Evolutionary conservation across 35 echinoderm and acorn worm species (phyloP), one percentile per base, ranked within the genome.

Genomic region (Chiridota heheva): DNA sequence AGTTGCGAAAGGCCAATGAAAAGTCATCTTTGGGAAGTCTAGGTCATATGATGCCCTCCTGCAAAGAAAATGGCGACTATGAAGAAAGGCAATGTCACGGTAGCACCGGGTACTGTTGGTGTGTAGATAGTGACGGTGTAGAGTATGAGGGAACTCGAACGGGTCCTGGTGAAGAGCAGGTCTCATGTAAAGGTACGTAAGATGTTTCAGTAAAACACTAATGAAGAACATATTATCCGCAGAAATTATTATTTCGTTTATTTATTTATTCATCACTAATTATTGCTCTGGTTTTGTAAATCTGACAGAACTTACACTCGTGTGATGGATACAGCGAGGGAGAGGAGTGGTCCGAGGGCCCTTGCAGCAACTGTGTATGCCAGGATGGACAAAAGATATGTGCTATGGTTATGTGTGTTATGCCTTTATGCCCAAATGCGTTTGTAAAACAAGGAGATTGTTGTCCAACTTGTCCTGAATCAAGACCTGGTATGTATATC

Each of bases 101-200:
- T 26, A 73, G 80, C 25, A 81, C 80, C 7, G 95, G 89, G 0
- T 42, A 88, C 42, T 98, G 95, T 35, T 98, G 89, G 89, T 98
- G 95, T 84, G 85, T 91, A 18, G 76, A 91, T 43, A 60, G 80
- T 55, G 5, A 57, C 26, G 40, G 30, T 37, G 95, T 88, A 2
- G 85, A 85, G 28, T 63, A 91, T 47, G 70, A 80, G 27, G 81
- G 36, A 25, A 98, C 85, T 3, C 73, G 66, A 58, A 88, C 65
- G 36, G 77, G 58, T 2, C 75, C 76, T 22, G 45, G 77, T 28
- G 37, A 81, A 36, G 78, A 78, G 7, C 76, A 69, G 7, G 78
- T 63, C 5, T 84, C 87, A 18, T 93, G 90, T 59, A 60, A 64
- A 51, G 85, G 90, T 93, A 64, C n/a, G n/a, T n/a, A n/a, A n/a